Conservation (phyloP, 2,888 invertebrate species). For the Colletes collaris region DNA sequence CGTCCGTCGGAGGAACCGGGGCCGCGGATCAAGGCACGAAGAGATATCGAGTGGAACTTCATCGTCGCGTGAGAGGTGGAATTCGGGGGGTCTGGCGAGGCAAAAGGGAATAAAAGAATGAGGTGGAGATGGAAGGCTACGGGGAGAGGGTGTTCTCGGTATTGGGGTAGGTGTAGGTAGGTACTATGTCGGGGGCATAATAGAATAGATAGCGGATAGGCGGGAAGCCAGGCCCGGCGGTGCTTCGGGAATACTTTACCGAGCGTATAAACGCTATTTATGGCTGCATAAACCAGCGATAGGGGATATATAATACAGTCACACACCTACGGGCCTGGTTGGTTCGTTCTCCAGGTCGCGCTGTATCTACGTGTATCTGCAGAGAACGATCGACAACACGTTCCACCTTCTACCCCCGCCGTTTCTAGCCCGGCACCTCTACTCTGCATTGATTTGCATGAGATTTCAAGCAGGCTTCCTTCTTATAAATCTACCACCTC, state of each 20-base stretch:
- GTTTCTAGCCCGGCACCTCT: slow-evolving; percentile 51
- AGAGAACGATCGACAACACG: slow-evolving; percentile 72
- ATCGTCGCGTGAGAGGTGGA: slow-evolving; percentile 61
- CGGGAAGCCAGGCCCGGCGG: slow-evolving; percentile 72
- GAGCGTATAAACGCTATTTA: slow-evolving; percentile 81
- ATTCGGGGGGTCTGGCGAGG: slow-evolving; percentile 46
- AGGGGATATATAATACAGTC: slow-evolving; percentile 78
- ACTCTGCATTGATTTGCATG: slow-evolving; percentile 79
- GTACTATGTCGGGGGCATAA: slow-evolving; percentile 77
- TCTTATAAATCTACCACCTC: slow-evolving; percentile 73
- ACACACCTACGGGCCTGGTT: slow-evolving; percentile 69
- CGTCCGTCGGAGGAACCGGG: slow-evolving; percentile 18
- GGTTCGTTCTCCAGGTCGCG: slow-evolving; percentile 61
- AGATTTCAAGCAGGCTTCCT: slow-evolving; percentile 75
- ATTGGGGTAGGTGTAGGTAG: slow-evolving; percentile 68
- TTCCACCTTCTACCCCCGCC: slow-evolving; percentile 49
- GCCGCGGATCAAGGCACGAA: slow-evolving; percentile 30
- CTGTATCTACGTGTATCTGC: slow-evolving; percentile 72
- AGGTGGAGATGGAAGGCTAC: slow-evolving; percentile 56
- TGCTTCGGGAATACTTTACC: slow-evolving; percentile 80
- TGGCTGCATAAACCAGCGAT: slow-evolving; percentile 81
- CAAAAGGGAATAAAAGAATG: slow-evolving; percentile 60
- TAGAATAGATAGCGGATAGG: slow-evolving; percentile 79
- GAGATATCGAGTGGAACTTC: slow-evolving; percentile 65
- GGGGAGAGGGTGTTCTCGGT: slow-evolving; percentile 49